Conservation (phyloP, 2,113 vertebrate genomes). For the Gallinago jamesoni region DNA sequence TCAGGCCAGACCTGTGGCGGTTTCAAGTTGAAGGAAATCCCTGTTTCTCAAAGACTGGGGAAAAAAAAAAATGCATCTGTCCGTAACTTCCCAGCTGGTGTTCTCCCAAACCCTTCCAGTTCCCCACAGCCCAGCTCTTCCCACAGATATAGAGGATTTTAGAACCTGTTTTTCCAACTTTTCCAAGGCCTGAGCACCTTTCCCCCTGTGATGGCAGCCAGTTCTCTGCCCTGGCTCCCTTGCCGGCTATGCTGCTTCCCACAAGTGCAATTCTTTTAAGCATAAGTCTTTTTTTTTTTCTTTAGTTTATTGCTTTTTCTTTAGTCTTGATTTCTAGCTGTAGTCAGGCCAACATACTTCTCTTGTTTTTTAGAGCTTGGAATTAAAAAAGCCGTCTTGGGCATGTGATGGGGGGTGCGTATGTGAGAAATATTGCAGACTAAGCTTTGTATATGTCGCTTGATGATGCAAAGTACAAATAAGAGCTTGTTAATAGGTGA, state of each 20-base stretch:
- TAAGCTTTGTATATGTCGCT: background rate
- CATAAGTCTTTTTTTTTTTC: background rate
- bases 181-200: background rate
- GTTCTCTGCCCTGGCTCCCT: background rate
- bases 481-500: background rate
- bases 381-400: background rate
- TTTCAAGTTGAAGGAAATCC: background rate
- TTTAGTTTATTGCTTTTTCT: background rate
- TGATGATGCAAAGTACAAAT: background rate
- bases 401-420: too few species aligned
- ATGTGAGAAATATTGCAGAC: background rate
- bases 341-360: background rate
- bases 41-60: background rate
- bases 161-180: background rate
- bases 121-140: background rate
- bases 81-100: accelerated
- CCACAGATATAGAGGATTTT: background rate
- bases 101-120: background rate
- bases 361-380: background rate
- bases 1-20: background rate
- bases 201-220: accelerated
- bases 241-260: background rate
- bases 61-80: background rate
- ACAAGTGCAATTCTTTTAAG: background rate
- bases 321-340: background rate